phyloP scores from a whole-genome alignment of 2,113 vertebrate genomes.

The Oceanodroma tethys region DNA sequence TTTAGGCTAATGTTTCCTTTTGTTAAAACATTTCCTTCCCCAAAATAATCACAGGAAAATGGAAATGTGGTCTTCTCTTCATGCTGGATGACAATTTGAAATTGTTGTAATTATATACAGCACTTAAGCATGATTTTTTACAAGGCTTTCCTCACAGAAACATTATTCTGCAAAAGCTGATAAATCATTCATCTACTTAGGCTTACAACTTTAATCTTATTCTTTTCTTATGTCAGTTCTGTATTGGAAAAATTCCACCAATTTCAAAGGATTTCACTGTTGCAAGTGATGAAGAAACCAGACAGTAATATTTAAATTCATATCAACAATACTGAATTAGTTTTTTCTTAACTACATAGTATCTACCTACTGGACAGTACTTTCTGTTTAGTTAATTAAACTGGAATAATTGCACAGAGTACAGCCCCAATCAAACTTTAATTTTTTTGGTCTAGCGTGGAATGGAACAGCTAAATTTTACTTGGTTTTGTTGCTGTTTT shows the following conservation, averaged over 20 bases:
- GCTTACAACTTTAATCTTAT: slow-evolving; percentile 17
- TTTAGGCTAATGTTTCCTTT: not conserved
- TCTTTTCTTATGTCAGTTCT: not conserved
- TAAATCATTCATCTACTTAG: slow-evolving; percentile 23
- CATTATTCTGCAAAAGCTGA: slow-evolving; percentile 26
- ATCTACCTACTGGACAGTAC: not conserved
- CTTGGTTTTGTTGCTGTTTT: not conserved
- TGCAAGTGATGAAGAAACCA: not conserved
- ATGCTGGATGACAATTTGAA: not conserved
- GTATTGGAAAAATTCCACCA: not conserved
- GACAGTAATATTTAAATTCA: not conserved
- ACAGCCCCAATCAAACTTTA: not conserved
- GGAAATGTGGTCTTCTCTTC: not conserved
- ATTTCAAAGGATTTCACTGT: not conserved
- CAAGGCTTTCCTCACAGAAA: slow-evolving; percentile 21
- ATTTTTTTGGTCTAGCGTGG: not conserved
- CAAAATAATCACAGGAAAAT: slow-evolving; percentile 12
- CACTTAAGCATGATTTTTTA: not conserved
- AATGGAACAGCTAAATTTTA: not conserved
- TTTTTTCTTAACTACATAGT: not conserved
- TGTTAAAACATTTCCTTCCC: not conserved
- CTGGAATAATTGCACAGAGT: not conserved
- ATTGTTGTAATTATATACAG: not conserved
- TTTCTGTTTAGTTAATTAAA: not conserved
- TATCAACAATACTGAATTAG: not conserved